Evolutionary conservation across 64 coral and sea anemone genomes (phyloP).

Genomic region (Platygyra sinensis): DNA sequence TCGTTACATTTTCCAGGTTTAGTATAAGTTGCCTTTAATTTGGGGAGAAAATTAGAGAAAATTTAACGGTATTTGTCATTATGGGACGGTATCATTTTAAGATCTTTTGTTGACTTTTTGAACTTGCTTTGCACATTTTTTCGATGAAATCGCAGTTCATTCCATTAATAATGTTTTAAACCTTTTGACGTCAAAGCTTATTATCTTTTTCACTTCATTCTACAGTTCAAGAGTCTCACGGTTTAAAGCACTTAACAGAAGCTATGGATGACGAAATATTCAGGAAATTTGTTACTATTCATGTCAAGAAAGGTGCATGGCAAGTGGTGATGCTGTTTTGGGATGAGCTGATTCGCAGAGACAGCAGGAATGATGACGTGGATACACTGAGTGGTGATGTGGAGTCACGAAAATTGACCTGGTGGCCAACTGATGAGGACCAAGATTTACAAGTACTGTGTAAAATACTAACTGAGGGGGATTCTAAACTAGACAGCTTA

Average conservation of each 20-base stretch:
- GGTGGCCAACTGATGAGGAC: not conserved
- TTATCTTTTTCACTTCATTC: not conserved
- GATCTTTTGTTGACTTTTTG: no score
- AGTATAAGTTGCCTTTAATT: no score
- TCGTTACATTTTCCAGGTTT: no score
- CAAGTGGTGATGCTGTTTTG: not conserved
- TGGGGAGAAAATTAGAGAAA: no score
- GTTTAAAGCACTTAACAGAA: not conserved
- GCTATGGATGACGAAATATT: not conserved
- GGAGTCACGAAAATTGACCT: not conserved
- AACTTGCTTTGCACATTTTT: no score
- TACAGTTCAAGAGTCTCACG: not conserved
- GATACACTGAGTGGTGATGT: not conserved
- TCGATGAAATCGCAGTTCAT: no score
- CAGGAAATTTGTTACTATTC: not conserved
- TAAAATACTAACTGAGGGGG: not conserved
- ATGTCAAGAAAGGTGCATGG: not conserved
- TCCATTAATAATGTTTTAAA: no score
- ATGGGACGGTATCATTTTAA: no score
- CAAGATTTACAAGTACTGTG: not conserved
- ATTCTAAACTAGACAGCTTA: not conserved
- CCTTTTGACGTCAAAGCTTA: not conserved
- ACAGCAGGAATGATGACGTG: not conserved
- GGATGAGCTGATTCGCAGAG: not conserved
- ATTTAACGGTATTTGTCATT: no score